Base-by-base conservation (phyloP, 2,797 vertebrate species). In the Acanthornis magna region DNA sequence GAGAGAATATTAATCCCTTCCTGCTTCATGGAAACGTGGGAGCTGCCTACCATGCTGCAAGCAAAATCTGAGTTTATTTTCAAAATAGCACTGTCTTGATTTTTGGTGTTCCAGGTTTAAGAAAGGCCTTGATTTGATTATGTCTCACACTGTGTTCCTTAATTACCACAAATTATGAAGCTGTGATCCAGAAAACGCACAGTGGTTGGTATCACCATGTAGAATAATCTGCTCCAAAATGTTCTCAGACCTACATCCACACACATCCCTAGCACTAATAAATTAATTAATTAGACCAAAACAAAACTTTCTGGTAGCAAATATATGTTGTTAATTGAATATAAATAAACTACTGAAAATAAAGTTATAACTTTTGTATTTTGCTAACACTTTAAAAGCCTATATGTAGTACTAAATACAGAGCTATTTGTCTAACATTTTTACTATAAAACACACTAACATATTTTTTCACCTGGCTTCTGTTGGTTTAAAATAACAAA, bases 41-140 rank as follows among this genome's bases (percentile, higher is more conserved):
- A 89, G 55, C 82, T 95, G 75, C 83, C 68, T 93, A 55, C 26
- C 42, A 45, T 0, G 0, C 32, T 77, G 42, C 48, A 78, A 90
- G 57, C 29, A 65, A 93, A 67, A 74, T 61, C 30, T 25, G n/a
- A 88, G 45, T 89, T 90, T 92, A 86, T 86, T 95, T 95, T 96
- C 87, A 88, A 92, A 93, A 73, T 25, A 91, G 30, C 27, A 42
- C 47, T 74, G 30, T 62, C 86, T 79, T 94, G 50, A 83, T 88
- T 92, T 91, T 82, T 60, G 32, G 42, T 86, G 80, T 53, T 94
- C 40, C 9, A 23, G 22, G 16, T 65, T 94, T 48, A 93, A 65
- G 38, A 90, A 78, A 92, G 50, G 54, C 40, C 53, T 92, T 26
- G 4, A 66, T 83, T 71, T 70, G 68, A 94, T 90, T 80, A 93